These are phyloP conservation scores for Anoplophora glabripennis DNA, from an alignment of 1,140 invertebrate genomes.

Conservation along the genomic window DNA sequence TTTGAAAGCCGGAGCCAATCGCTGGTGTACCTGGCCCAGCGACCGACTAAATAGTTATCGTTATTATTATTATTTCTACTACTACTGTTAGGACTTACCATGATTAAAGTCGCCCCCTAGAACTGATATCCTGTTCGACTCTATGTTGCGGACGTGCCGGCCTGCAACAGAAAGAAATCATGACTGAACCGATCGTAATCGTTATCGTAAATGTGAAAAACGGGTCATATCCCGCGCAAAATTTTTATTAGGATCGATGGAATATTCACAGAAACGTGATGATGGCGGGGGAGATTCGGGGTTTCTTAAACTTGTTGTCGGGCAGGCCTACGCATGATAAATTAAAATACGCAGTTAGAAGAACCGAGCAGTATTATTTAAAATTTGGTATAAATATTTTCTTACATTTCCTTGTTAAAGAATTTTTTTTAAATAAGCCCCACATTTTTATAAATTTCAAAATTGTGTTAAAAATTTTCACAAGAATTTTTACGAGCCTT, in stretches of 20 bases:
- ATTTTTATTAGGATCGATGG: neutral
- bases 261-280: too few species aligned
- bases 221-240: neutral
- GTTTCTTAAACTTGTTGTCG: too few species aligned
- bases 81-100: slow-evolving; percentile 42
- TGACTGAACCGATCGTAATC: slow-evolving; percentile 14
- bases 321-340: too few species aligned
- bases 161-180: slow-evolving; percentile 28
- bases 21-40: slow-evolving; percentile 11
- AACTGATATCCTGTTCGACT: slow-evolving; percentile 45
- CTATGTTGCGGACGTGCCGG: slow-evolving; percentile 39
- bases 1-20: neutral
- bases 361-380: too few species aligned
- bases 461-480: too few species aligned
- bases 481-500: too few species aligned
- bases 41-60: slow-evolving; percentile 1
- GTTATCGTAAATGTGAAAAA: neutral
- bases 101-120: slow-evolving; percentile 45
- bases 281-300: too few species aligned
- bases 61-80: slow-evolving; percentile 38
- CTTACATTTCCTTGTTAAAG: too few species aligned
- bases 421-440: too few species aligned
- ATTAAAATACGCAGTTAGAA: too few species aligned
- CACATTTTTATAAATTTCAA: too few species aligned
- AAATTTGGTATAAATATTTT: too few species aligned